phyloP scores from a whole-genome alignment of 2,797 vertebrate species.

The Hylomyscus alleni region DNA sequence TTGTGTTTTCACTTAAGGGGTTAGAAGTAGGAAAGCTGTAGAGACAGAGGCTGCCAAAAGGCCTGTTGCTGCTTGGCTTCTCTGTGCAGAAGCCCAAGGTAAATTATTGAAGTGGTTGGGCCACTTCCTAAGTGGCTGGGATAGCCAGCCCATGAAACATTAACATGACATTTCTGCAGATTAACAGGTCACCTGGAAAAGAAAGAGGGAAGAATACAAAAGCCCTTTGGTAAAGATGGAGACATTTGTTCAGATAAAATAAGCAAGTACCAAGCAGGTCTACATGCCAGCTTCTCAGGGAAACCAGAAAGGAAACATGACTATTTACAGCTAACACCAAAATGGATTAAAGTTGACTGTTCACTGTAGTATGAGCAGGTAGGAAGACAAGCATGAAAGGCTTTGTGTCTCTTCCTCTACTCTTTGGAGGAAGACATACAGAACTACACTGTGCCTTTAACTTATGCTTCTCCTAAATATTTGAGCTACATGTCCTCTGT shows the following conservation, averaged over 20 bases:
- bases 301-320: slow-evolving; percentile 50
- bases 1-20: slow-evolving; percentile 29
- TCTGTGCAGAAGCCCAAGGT: slow-evolving; percentile 77
- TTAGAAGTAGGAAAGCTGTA: slow-evolving; percentile 26
- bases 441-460: slow-evolving; percentile 65
- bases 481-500: slow-evolving; percentile 61
- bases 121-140: slow-evolving; percentile 79
- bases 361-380: slow-evolving; percentile 61
- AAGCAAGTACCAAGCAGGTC: slow-evolving; percentile 59
- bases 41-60: background rate
- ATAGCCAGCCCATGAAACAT: slow-evolving; percentile 85
- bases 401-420: slow-evolving; percentile 38
- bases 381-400: slow-evolving; percentile 23
- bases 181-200: slow-evolving; percentile 79
- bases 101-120: slow-evolving; percentile 87
- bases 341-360: slow-evolving; percentile 68
- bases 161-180: slow-evolving; percentile 85
- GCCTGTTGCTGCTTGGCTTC: slow-evolving; percentile 29
- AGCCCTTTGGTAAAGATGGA: slow-evolving; percentile 75
- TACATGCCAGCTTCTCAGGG: background rate
- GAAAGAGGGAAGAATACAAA: slow-evolving; percentile 80
- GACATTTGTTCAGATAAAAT: slow-evolving; percentile 79
- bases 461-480: slow-evolving; percentile 75
- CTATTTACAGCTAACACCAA: slow-evolving; percentile 76
- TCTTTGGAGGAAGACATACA: slow-evolving; percentile 66